phyloP scores from a whole-genome alignment of 2,797 vertebrate species.

The Apogon hyalosoma region DNA sequence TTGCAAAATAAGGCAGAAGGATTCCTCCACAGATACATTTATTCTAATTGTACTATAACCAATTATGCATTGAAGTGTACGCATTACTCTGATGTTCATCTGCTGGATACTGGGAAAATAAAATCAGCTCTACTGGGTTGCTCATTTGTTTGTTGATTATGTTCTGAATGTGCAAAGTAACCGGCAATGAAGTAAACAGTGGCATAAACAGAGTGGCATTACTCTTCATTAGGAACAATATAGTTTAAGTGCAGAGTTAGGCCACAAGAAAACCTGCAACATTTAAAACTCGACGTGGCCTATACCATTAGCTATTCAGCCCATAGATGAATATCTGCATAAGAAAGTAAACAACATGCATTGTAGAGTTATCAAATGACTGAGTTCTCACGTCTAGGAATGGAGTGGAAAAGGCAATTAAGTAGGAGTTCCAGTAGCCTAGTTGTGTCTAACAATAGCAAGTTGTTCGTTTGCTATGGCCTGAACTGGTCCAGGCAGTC shows the following conservation, averaged over 20 bases:
- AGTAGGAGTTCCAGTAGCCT: not conserved
- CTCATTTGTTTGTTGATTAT: no score
- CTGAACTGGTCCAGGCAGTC: slow-evolving; percentile 7
- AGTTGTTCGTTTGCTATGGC: slow-evolving; percentile 15
- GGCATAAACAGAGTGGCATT: no score
- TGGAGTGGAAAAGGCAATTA: not conserved
- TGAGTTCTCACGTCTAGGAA: not conserved
- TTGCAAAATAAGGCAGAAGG: no score
- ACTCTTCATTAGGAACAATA: not conserved
- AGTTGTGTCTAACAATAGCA: not conserved
- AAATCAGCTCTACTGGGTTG: no score
- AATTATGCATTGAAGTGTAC: no score
- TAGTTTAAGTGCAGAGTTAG: not conserved
- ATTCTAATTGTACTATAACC: no score
- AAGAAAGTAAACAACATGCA: not conserved
- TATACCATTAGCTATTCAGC: not conserved
- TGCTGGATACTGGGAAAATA: no score
- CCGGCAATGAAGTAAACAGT: no score
- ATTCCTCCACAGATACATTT: no score
- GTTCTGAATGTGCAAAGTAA: no score
- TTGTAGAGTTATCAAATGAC: not conserved
- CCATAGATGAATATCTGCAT: slow-evolving; percentile 4
- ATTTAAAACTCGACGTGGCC: not conserved
- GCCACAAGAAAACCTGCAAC: not conserved
- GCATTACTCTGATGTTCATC: no score